Conservation (phyloP, 92 coral and sea anemone species). For the Montipora capitata region DNA sequence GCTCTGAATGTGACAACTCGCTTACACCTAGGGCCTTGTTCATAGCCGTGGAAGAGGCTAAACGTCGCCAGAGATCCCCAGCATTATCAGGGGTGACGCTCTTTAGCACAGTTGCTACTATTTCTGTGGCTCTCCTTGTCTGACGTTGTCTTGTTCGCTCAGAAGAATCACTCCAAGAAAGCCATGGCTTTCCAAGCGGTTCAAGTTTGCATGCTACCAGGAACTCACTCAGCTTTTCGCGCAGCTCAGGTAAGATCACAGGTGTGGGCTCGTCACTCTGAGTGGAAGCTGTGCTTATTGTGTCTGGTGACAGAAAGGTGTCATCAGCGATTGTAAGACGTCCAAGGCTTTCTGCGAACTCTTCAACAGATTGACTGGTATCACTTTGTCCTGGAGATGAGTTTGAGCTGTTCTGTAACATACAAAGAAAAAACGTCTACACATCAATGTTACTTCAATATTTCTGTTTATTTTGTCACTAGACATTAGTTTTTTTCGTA, state of each 20-base stretch:
- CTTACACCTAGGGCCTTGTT: conserved; percentile 47
- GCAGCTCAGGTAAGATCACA: not conserved
- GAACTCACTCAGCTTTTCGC: conserved; percentile 43
- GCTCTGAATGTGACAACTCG: not conserved
- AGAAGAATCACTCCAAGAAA: conserved; percentile 17
- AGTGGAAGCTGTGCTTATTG: conserved; percentile 37
- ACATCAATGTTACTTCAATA: too few relatives aligned
- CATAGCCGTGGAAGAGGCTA: conserved; percentile 49
- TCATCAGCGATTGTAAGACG: too few relatives aligned
- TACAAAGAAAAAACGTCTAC: too few relatives aligned
- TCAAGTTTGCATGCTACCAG: conserved; percentile 34
- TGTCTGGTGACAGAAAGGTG: too few relatives aligned
- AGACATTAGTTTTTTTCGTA: too few relatives aligned
- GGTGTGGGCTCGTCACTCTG: conserved; percentile 23
- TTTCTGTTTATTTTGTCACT: too few relatives aligned
- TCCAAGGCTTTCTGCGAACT: too few relatives aligned
- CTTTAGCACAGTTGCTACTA: conserved; percentile 18
- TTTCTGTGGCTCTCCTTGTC: conserved; percentile 27
- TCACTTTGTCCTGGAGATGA: too few relatives aligned
- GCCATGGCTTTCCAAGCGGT: conserved; percentile 53
- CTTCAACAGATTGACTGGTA: too few relatives aligned
- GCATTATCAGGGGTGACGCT: conserved; percentile 33
- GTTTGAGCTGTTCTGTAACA: too few relatives aligned
- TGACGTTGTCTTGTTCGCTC: conserved; percentile 11
- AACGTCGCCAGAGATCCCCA: conserved; percentile 38